These are phyloP conservation scores for Orthosia cruda DNA, from an alignment of 2,888 invertebrate species.

Conservation along the genomic window DNA sequence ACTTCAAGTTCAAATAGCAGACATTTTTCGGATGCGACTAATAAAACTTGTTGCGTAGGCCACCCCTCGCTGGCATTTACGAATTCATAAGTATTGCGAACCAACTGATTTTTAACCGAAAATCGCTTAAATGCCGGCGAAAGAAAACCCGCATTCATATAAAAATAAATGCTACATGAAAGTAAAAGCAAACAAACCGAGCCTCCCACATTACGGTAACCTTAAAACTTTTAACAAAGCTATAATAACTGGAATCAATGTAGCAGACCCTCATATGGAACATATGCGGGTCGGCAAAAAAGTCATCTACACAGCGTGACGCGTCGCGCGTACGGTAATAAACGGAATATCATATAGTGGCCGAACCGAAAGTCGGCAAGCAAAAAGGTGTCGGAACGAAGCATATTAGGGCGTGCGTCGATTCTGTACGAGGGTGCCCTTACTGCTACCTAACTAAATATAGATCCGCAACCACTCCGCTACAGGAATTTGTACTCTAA, in stretches of 20 bases:
- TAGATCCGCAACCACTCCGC: constrained; percentile 80
- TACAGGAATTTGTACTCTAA: constrained; percentile 84
- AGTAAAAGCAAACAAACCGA: constrained; percentile 47
- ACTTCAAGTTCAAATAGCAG: constrained; percentile 58
- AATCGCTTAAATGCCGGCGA: background rate
- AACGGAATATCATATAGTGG: constrained; percentile 83
- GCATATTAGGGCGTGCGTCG: constrained; percentile 73
- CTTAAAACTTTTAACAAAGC: constrained; percentile 75
- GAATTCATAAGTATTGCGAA: constrained; percentile 23
- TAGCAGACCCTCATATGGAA: constrained; percentile 78
- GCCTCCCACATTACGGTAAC: constrained; percentile 55
- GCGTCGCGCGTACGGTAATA: constrained; percentile 75
- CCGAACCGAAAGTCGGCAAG: constrained; percentile 75
- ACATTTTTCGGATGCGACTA: constrained; percentile 46
- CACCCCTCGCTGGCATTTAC: constrained; percentile 24
- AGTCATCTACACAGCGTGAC: constrained; percentile 74
- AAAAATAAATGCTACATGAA: constrained; percentile 24
- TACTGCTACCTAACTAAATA: constrained; percentile 82
- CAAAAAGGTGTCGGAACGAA: constrained; percentile 77
- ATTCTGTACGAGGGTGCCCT: constrained; percentile 77
- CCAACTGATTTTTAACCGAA: constrained; percentile 15
- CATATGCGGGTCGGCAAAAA: constrained; percentile 87
- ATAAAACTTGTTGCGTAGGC: constrained; percentile 48
- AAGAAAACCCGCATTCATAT: constrained; percentile 29
- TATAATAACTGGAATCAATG: constrained; percentile 77